Conservation (phyloP, 2,113 vertebrate genomes). For the Loxodonta africana region DNA sequence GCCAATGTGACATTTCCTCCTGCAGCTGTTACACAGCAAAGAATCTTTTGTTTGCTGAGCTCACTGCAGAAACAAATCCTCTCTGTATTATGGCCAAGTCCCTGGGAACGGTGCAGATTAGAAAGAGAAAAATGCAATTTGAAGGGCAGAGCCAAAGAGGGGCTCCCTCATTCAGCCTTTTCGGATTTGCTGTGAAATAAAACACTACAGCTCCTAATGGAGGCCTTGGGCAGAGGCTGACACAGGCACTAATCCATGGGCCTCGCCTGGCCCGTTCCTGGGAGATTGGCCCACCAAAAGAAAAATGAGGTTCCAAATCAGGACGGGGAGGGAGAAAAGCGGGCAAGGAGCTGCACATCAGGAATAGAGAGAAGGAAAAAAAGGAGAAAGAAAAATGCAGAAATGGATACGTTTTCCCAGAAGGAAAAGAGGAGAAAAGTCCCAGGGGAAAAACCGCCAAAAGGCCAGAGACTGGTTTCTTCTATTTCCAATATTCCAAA, state of each 20-base stretch:
- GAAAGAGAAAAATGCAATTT: not conserved
- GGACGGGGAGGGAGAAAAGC: not conserved
- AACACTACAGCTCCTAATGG: not conserved
- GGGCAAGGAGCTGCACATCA: not conserved
- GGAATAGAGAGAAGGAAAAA: not conserved
- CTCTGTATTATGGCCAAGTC: conserved; percentile 70
- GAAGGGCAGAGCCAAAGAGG: conserved; percentile 23
- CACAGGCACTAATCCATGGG: not conserved
- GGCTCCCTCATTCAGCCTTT: not conserved
- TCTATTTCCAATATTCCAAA: conserved; percentile 1
- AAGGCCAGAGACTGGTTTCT: not conserved
- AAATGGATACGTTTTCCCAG: not conserved
- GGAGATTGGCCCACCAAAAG: not conserved
- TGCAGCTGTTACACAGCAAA: conserved; percentile 76
- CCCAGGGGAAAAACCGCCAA: not conserved
- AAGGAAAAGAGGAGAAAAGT: not conserved
- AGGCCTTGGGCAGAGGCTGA: not conserved
- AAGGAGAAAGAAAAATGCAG: not conserved
- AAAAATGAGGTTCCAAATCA: conserved; percentile 11
- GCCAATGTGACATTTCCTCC: conserved; percentile 50
- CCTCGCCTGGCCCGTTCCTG: not conserved
- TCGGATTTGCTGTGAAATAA: conserved; percentile 47
- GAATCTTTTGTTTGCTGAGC: conserved; percentile 63
- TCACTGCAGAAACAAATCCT: conserved; percentile 65
- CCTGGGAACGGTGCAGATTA: conserved; percentile 18